phyloP scores from a whole-genome alignment of 2,113 vertebrate genomes.

The Cebus imitator region DNA sequence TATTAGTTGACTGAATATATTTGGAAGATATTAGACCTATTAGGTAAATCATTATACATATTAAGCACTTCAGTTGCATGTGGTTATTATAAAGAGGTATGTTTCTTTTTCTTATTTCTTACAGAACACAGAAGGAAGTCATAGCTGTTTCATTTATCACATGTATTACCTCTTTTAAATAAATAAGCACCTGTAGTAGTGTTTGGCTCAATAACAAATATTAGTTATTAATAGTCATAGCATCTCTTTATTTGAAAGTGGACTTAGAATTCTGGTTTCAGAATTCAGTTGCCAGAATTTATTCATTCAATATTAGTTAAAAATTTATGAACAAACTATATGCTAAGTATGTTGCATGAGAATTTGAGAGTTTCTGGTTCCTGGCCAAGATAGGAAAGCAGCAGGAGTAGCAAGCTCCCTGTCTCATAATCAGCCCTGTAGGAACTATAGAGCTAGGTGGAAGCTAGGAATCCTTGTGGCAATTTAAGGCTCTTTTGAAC shows the following conservation, averaged over 20 bases:
- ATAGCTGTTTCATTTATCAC: background rate
- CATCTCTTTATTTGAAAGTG: background rate
- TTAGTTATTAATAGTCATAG: background rate
- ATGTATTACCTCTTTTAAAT: conserved; percentile 18
- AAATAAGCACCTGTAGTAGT: background rate
- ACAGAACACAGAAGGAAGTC: background rate
- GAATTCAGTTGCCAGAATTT: background rate
- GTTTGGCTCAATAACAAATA: background rate
- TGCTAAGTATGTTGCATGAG: background rate
- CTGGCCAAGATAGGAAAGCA: background rate
- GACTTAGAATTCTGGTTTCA: background rate
- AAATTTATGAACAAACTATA: background rate
- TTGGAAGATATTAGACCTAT: background rate
- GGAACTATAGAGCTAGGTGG: background rate
- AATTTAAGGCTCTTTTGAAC: background rate
- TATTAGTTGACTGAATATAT: background rate
- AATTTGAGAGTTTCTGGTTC: background rate
- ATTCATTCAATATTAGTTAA: background rate
- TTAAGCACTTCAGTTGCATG: background rate
- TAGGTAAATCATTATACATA: background rate
- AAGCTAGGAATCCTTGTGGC: background rate
- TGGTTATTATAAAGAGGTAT: background rate
- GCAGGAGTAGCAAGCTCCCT: background rate
- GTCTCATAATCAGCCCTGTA: background rate
- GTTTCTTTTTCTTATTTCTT: background rate